These are phyloP conservation scores for Cosmorhoe ocellata DNA, from an alignment of 2,888 invertebrate genomes.

Conservation along the genomic window DNA sequence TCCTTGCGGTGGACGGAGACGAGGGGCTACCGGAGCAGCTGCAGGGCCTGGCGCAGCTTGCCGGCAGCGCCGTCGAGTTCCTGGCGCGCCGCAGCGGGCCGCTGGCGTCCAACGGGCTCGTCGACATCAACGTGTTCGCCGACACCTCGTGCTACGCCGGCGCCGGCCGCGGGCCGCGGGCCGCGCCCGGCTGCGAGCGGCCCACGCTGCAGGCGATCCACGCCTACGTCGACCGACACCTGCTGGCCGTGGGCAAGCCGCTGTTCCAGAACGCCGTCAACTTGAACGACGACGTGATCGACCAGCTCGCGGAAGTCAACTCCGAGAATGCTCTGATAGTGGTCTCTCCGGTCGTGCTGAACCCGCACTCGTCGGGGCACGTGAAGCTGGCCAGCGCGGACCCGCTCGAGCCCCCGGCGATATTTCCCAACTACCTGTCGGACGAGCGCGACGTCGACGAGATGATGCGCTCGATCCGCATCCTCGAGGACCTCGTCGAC, in stretches of 20 bases:
- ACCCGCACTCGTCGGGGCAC: conserved; percentile 50
- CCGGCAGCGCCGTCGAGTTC: conserved; percentile 34
- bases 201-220: conserved; percentile 54
- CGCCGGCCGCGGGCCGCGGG: background rate
- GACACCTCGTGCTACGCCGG: conserved; percentile 58
- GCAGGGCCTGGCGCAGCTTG: background rate
- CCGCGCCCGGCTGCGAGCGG: conserved; percentile 51
- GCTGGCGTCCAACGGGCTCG: conserved; percentile 54
- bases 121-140: conserved; percentile 48
- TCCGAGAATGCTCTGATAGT: conserved; percentile 41
- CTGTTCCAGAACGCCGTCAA: conserved; percentile 33
- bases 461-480: conserved; percentile 45
- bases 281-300: conserved; percentile 37
- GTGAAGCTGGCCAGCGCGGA: conserved; percentile 50
- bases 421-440: conserved; percentile 53
- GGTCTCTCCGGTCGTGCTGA: conserved; percentile 47
- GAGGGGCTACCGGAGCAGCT: conserved; percentile 19
- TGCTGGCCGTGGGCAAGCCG: conserved; percentile 28
- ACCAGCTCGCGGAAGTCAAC: conserved; percentile 46
- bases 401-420: conserved; percentile 44
- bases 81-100: conserved; percentile 41
- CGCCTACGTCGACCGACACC: conserved; percentile 44
- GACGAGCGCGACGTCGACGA: conserved; percentile 50
- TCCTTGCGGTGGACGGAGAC: conserved; percentile 43
- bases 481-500: conserved; percentile 48